These are phyloP conservation scores for Epistrophella euchroma DNA, from an alignment of 2,888 invertebrate species.

Conservation along the genomic window DNA sequence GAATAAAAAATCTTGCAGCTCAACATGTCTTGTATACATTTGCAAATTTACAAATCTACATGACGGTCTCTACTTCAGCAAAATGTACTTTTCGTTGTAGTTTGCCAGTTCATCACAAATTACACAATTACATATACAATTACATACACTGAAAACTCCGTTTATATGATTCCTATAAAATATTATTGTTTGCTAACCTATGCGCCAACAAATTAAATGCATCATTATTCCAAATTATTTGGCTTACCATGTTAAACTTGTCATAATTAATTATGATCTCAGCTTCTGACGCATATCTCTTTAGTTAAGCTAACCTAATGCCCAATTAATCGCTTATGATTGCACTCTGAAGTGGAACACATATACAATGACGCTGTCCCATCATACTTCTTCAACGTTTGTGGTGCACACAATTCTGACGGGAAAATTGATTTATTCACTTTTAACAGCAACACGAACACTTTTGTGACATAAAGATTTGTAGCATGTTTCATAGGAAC, in stretches of 20 bases:
- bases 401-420: constrained; percentile 54
- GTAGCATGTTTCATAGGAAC: constrained; percentile 67
- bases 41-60: too few species aligned
- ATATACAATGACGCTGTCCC: constrained; percentile 40
- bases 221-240: constrained; percentile 55
- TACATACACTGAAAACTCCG: too few species aligned
- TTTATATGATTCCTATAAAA: too few species aligned
- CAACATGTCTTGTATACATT: too few species aligned
- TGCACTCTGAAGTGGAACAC: constrained; percentile 47
- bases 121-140: too few species aligned
- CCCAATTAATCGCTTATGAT: constrained; percentile 73
- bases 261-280: constrained; percentile 74
- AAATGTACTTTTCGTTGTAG: too few species aligned
- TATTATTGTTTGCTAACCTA: constrained; percentile 1
- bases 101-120: too few species aligned
- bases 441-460: constrained; percentile 74
- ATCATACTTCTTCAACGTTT: constrained; percentile 20
- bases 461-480: constrained; percentile 72
- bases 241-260: constrained; percentile 54
- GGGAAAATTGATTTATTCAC: constrained; percentile 71
- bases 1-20: too few species aligned
- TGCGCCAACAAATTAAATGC: constrained; percentile 49
- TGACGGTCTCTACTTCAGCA: too few species aligned
- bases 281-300: constrained; percentile 37
- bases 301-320: constrained; percentile 59